These are phyloP conservation scores for Zaprionus lachaisei DNA, from an alignment of 1,140 invertebrate species.

Conservation along the genomic window DNA sequence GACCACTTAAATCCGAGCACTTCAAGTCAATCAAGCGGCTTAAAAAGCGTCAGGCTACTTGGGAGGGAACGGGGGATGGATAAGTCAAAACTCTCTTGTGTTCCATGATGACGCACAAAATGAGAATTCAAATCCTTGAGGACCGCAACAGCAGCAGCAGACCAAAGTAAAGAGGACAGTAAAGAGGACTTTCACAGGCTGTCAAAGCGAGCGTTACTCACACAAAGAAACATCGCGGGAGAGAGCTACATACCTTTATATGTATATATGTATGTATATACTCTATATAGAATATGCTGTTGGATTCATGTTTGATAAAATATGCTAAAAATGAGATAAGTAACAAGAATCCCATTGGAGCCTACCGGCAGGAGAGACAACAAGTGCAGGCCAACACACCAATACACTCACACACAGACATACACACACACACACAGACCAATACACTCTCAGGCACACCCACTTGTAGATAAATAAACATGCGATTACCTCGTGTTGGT, in stretches of 20 bases:
- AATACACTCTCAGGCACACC: constrained; percentile 8
- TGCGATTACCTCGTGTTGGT: constrained; percentile 58
- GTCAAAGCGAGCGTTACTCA: constrained; percentile 19
- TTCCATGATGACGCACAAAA: constrained; percentile 46
- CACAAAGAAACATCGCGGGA: too few relatives aligned
- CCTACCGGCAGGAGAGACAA: constrained; percentile 45
- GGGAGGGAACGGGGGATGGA: not conserved
- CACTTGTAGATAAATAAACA: constrained; percentile 58
- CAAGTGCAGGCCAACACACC: constrained; percentile 42
- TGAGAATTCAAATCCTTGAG: constrained; percentile 59
- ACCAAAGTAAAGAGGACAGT: constrained; percentile 2
- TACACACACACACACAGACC: constrained; percentile 16
- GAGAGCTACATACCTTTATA: constrained; percentile 39
- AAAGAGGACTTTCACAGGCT: constrained; percentile 6
- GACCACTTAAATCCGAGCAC: constrained; percentile 62
- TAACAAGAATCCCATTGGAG: constrained; percentile 75
- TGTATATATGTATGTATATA: constrained; percentile 55
- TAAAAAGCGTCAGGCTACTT: constrained; percentile 52
- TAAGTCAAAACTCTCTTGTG: constrained; percentile 33
- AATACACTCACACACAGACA: constrained; percentile 10
- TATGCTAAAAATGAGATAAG: constrained; percentile 81
- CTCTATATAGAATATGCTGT: constrained; percentile 6
- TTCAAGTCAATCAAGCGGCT: constrained; percentile 69
- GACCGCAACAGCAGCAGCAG: constrained; percentile 25
- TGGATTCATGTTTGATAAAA: constrained; percentile 71